Base-by-base conservation (phyloP, 2,888 invertebrate genomes). In the Andrena marginata region DNA sequence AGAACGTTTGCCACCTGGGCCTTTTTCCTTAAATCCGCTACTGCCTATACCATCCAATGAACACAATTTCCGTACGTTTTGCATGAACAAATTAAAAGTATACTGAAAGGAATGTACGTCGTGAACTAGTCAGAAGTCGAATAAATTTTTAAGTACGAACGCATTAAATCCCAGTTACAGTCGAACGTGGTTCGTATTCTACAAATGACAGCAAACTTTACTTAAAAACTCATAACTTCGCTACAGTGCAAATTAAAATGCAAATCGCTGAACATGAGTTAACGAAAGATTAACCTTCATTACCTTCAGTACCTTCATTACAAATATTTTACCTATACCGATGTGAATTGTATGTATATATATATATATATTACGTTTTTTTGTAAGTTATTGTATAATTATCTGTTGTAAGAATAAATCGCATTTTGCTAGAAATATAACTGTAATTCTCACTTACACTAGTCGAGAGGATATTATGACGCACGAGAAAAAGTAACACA, bases 351-450 rank as follows among this genome's bases (percentile, higher is more conserved):
- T 89, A 89, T 71, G 89, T 89, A 87, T 85, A 79, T 84, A 82
- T 73, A 42, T 77, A 79, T 81, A 64, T 26, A 79, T 81, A 64
- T 42, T 42, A 42, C 67, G 65, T 74, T 49, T 75, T 77, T 72
- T 62, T 42, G 69, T 90, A 89, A 88, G 80, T 80, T 88, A 87
- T 84, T 89, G 68, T 89, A 73, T 64, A 85, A 85, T 82, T 78
- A 29, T 26, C 76, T 82, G 73, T 77, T 85, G 63, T 79, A 77
- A 74, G 56, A 87, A 87, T 82, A 82, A 80, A 84, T 68, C 65
- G 59, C 80, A 62, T 48, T 63, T 60, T 81, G 42, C 49, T 73
- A 73, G 5, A 59, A n/a, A 54, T 54, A 13, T 42, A 42, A 42
- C 5, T 42, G 13, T 42, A 42, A 42, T 42, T 42, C 16, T 16